Evolutionary conservation across 2,888 invertebrate genomes (phyloP), one percentile per base, ranked within the genome.

Genomic region (Caenorhabditis sulstoni): DNA sequence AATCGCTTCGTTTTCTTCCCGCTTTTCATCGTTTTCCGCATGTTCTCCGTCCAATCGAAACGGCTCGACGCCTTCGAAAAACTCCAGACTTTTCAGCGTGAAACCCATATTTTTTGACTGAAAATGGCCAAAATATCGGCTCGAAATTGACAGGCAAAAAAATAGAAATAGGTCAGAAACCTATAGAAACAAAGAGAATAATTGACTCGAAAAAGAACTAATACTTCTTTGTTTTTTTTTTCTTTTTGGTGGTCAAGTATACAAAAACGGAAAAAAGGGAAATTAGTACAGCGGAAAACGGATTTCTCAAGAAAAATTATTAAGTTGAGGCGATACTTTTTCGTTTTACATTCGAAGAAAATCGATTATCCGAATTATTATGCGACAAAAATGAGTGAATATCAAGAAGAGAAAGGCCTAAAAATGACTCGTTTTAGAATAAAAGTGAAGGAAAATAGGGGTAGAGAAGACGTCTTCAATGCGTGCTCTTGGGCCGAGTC

Each of bases 401-500:
- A 12, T 12, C 9, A 37, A 9, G 18, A 39, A 50, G 20, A 62
- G 22, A 37, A 70, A 61, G 61, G 59, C 41, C 52, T 70, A 61
- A 12, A 37, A 35, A 57, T 57, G 57, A 67, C 66, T 57, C 66
- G 65, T 64, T 64, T 64, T 39, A 29, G 29, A 29, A 29, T 29
- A 29, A 29, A 29, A 29, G 44, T 35, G n/a, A 18, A 18, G 23
- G 52, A n/a, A 8, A 23, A 52, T 9, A 23, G 18, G 11, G 12
- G 35, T 11, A 20, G 49, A 22, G n/a, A 52, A 53, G 16, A 7
- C 47, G 5, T 20, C 18, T 23, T n/a, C 61, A 84, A 58, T 84
- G 84, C n/a, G 82, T 82, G 65, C 82, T 82, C 23, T 81, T 79
- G 5, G 84, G 84, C 11, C 84, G 78, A 14, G 73, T 55, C n/a